Evolutionary conservation across 2,113 vertebrate genomes (phyloP).

Genomic region (Entosphenus tridentatus): DNA sequence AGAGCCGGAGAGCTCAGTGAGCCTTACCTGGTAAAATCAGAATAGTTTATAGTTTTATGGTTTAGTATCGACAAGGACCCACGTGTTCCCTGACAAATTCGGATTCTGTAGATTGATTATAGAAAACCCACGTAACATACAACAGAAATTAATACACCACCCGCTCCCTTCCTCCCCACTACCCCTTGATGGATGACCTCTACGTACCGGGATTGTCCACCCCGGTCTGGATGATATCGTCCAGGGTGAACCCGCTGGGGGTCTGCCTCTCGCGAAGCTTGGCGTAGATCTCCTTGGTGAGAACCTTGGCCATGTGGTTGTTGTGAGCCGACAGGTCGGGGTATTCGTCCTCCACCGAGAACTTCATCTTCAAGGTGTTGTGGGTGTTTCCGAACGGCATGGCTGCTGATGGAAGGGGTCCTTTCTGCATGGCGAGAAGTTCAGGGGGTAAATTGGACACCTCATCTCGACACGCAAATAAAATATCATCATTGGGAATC

Average conservation of each 20-base stretch:
- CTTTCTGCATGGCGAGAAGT: conserved; percentile 14
- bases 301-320: conserved; percentile 74
- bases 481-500: too few species aligned
- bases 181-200: not conserved
- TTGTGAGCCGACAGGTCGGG: conserved; percentile 55
- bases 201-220: conserved; percentile 65
- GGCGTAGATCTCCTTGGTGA: conserved; percentile 39
- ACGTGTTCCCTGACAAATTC: too few species aligned
- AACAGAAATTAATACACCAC: too few species aligned
- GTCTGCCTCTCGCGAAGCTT: conserved; percentile 61
- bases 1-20: too few species aligned
- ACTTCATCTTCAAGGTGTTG: conserved; percentile 64
- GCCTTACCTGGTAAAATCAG: too few species aligned
- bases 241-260: conserved; percentile 60
- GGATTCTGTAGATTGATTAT: too few species aligned
- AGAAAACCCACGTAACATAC: too few species aligned
- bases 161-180: too few species aligned
- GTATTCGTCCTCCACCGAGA: conserved; percentile 37
- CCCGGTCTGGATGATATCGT: conserved; percentile 63
- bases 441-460: too few species aligned
- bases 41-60: too few species aligned
- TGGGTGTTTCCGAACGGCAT: conserved; percentile 56
- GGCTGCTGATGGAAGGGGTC: conserved; percentile 20
- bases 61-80: too few species aligned
- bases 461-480: too few species aligned